Base-by-base conservation (phyloP, 1,140 invertebrate genomes). In the Frieseomelitta varia region DNA sequence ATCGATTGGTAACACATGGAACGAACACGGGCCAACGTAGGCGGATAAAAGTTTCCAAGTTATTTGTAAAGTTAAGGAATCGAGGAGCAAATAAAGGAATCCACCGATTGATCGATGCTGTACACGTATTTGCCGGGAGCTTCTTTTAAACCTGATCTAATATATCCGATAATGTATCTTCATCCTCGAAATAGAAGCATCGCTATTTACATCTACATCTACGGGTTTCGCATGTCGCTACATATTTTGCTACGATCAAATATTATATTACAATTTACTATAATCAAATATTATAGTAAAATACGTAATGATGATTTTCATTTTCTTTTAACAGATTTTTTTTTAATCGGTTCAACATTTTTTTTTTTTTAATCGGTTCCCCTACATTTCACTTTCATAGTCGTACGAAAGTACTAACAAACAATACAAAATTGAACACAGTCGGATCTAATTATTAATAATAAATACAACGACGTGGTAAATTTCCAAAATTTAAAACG, bases 11-110 rank as follows among this genome's bases (percentile, higher is more conserved):
- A 55, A 34, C 58, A 30, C 11, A 24, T 75, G 21, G 6, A 30
- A 21, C 12, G 19, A 30, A 56, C 55, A 51, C 27, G 30, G 15
- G 2, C 15, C 10, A 15, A 58, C 11, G 24, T 19, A 24, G 30
- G 6, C 14, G 53, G 30, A 58, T 56, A 34, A 75, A 58, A 58
- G 30, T 75, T 58, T 58, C 55, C 73, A 34, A 75, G 21, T 75
- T 30, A 56, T 24, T 34, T 74, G 53, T 34, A 55, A 55, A 34
- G 30, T 55, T 56, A 74, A 39, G 30, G 55, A 39, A 74, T 12
- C 27, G 27, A 11, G n/a, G 24, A 58, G 24, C 30, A 75, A 75
- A 58, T 75, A 58, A 58, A 75, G n/a, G 73, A 39, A 74, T 56
- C 19, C 34, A 6, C 15, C 47, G 34, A 53, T 51, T 27, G 39